phyloP scores from a whole-genome alignment of 2,888 invertebrate genomes.

The Thalpophila matura region DNA sequence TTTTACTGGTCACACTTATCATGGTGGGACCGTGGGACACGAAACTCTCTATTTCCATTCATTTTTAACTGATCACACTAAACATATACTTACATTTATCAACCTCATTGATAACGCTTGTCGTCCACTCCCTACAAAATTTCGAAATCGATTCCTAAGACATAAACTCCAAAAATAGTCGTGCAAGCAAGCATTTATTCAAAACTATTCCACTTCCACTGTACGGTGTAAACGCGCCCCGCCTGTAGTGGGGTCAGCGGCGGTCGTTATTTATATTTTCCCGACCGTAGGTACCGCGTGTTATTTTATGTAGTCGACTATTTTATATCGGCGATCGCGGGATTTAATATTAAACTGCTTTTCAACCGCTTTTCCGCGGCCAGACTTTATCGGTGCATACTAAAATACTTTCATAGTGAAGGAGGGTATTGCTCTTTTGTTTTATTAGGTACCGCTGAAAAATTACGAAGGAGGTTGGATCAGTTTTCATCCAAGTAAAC shows the following conservation, averaged over 20 bases:
- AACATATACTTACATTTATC: too few relatives aligned
- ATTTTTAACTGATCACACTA: too few relatives aligned
- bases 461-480: not conserved
- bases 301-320: constrained; percentile 65
- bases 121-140: too few relatives aligned
- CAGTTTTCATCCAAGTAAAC: not conserved
- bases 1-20: too few relatives aligned
- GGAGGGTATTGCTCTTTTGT: constrained; percentile 27
- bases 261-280: constrained; percentile 73
- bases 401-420: constrained; percentile 47
- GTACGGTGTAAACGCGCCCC: constrained; percentile 54
- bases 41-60: too few relatives aligned
- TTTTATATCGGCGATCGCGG: constrained; percentile 61
- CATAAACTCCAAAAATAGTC: too few relatives aligned
- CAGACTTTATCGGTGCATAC: constrained; percentile 50
- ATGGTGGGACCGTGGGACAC: too few relatives aligned
- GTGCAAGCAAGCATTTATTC: not conserved
- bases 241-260: constrained; percentile 62
- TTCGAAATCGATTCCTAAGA: too few relatives aligned
- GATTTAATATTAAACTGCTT: constrained; percentile 64
- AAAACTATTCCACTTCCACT: not conserved
- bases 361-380: constrained; percentile 41
- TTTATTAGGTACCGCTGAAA: constrained; percentile 27
- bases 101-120: too few relatives aligned
- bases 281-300: constrained; percentile 58